Base-by-base conservation (phyloP, 2,113 vertebrate species). In the Gymnocephalus cernua region DNA sequence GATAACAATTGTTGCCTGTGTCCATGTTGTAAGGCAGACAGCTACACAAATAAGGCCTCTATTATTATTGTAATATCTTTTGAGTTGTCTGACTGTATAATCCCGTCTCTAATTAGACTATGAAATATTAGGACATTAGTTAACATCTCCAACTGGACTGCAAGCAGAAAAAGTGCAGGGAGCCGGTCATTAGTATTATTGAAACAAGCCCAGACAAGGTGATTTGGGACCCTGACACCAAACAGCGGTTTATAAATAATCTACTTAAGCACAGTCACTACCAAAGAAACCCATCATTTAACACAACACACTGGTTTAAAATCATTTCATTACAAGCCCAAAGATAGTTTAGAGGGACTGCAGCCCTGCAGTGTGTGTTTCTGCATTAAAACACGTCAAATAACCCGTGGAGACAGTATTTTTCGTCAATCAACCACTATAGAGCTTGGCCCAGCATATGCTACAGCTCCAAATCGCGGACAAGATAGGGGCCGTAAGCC, bases 231-330 rank as follows among this genome's bases (percentile, higher is more conserved):
- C 58, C 21, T 63, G 50, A 81, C 48, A 68, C 54, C 18, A 70
- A 83, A 65, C 38, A 41, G 57, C 53, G 44, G 74, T 38, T 74
- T 82, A 82, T 74, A 54, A 86, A 86, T 75, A 51, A 71, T 68
- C 72, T 63, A 19, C 32, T 74, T 64, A 23, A 63, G 21, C 35
- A 53, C 23, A 27, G 29, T 62, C 54, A 50, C 15, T 63, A 51
- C 50, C 62, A 41, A 73, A 74, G 21, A 25, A 32, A 74, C 77
- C 62, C 35, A 69, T 84, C 73, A 68, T 59, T 59, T 53, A 12
- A 38, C 23, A 18, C 63, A 77, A 10, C 14, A 51, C 16, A 59
- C 19, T 38, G 38, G 19, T 23, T 23, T 32, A 21, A 32, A 66
- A 72, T 54, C 1, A 67, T 67, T 29, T 73, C 61, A 66, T 61